phyloP scores from a whole-genome alignment of 1,140 invertebrate genomes.

The Forficula auricularia region DNA sequence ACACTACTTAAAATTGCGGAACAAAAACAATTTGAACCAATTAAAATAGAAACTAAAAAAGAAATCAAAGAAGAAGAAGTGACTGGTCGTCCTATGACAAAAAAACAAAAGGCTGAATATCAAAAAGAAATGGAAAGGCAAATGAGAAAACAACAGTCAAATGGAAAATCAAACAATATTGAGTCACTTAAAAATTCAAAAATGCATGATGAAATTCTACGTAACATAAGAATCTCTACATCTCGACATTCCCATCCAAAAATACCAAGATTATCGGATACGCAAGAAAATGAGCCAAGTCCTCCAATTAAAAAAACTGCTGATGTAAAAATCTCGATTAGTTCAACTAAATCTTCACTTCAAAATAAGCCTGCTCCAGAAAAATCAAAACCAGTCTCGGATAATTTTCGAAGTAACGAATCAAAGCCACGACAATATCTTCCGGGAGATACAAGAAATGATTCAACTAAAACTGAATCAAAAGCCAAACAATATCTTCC shows the following conservation, averaged over 20 bases:
- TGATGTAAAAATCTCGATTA: too few species aligned
- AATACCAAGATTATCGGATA: slow-evolving; percentile 8
- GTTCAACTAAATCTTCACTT: too few species aligned
- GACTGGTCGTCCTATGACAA: slow-evolving; percentile 52
- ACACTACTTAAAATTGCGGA: slow-evolving; percentile 60
- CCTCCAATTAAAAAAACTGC: too few species aligned
- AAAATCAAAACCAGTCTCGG: slow-evolving; percentile 1
- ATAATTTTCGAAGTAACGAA: too few species aligned
- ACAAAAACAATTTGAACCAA: slow-evolving; percentile 62
- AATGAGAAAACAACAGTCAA: slow-evolving; percentile 5
- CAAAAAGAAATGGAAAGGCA: slow-evolving; percentile 36
- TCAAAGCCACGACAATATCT: slow-evolving; percentile 24
- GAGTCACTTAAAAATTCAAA: too few species aligned
- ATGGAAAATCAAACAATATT: not conserved
- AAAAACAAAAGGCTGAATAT: slow-evolving; percentile 56
- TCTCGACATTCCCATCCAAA: not conserved
- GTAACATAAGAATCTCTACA: not conserved
- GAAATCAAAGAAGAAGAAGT: slow-evolving; percentile 37
- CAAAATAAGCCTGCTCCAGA: not conserved
- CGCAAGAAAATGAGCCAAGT: slow-evolving; percentile 12
- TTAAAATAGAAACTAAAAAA: slow-evolving; percentile 35
- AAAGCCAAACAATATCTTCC: too few species aligned
- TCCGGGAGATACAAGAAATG: slow-evolving; percentile 24
- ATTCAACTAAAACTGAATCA: too few species aligned
- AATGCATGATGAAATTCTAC: not conserved